phyloP scores from a whole-genome alignment of 2,888 invertebrate genomes.

The Ptychoptera contaminata region DNA sequence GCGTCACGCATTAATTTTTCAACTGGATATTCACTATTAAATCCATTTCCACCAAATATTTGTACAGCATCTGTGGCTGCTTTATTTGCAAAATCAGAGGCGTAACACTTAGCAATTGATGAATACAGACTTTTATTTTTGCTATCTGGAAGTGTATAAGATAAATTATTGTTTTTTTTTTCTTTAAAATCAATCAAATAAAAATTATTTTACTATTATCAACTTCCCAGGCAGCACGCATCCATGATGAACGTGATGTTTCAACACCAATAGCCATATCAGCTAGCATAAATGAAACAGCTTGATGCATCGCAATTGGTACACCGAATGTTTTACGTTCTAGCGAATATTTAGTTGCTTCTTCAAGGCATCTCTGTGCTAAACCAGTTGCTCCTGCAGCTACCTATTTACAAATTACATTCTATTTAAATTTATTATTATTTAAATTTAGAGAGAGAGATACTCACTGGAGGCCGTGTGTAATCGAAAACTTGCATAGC shows the following conservation, averaged over 20 bases:
- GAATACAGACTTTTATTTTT: constrained; percentile 58
- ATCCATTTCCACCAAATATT: constrained; percentile 82
- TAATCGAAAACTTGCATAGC: constrained; percentile 60
- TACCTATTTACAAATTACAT: constrained; percentile 25
- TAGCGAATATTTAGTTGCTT: constrained; percentile 71
- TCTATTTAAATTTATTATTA: no score
- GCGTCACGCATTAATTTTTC: constrained; percentile 94
- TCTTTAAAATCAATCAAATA: constrained; percentile 9
- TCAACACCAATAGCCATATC: constrained; percentile 82
- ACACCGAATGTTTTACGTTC: constrained; percentile 83
- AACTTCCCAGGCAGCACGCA: constrained; percentile 68
- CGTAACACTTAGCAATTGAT: constrained; percentile 77
- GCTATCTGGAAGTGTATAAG: constrained; percentile 22
- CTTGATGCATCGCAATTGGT: constrained; percentile 59
- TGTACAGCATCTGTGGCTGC: constrained; percentile 81
- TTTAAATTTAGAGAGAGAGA: no score
- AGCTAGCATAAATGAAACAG: constrained; percentile 76
- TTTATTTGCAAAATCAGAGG: constrained; percentile 78
- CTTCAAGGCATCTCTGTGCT: constrained; percentile 70
- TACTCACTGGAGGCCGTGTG: constrained; percentile 41
- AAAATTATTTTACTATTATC: constrained; percentile 44
- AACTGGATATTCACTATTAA: constrained; percentile 86
- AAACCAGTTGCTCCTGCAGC: constrained; percentile 75
- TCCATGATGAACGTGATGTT: constrained; percentile 63
- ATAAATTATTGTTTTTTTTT: constrained; percentile 3